Evolutionary conservation across 2,888 invertebrate genomes (phyloP), one percentile per base, ranked within the genome.

Genomic region (Teleogryllus oceanicus): DNA sequence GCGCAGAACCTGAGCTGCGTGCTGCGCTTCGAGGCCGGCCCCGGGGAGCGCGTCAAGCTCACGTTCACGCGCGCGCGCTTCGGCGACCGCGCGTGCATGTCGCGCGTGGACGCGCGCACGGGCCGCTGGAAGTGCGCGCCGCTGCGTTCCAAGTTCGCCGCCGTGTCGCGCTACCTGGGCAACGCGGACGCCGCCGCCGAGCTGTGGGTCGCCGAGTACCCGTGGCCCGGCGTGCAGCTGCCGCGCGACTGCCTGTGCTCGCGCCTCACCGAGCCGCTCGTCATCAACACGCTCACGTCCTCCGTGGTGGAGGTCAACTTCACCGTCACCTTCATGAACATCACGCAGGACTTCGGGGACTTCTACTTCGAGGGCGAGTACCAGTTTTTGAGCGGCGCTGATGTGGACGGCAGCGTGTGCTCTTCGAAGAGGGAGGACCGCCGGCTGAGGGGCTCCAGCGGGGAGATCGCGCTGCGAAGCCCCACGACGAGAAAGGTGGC

Each of bases 261-360:
- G 49, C 92, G 92, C 85, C 89, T 93, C 83, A 89, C 91, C 78
- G 92, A 92, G 81, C 90, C 91, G 21, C 87, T 93, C 76, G 89
- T 90, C 81, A 88, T 93, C 83, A 90, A 91, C 82, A 92, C 93
- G 37, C 89, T 94, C 82, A 92, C 93, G 18, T 92, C 94, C 2
- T 90, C 90, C 78, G 90, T 92, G 80, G 91, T 94, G 12, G 92
- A 93, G 86, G 90, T 94, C 0, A 92, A 92, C 85, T 94, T 94
- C 85, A 90, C 92, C 24, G 91, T 94, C 11, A 91, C 92, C 18
- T 90, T 92, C 86, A 94, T 96, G 95, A 92, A 93, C 87, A 92
- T 94, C 80, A 92, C 93, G 11, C 93, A 95, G 87, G 93, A 95
- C 88, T 93, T 94, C 85, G 90, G 92, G 80, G 92, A 93, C 85